Evolutionary conservation across 1,140 invertebrate genomes (phyloP), one percentile per base, ranked within the genome.

Genomic region (Drosophila kepulauana): DNA sequence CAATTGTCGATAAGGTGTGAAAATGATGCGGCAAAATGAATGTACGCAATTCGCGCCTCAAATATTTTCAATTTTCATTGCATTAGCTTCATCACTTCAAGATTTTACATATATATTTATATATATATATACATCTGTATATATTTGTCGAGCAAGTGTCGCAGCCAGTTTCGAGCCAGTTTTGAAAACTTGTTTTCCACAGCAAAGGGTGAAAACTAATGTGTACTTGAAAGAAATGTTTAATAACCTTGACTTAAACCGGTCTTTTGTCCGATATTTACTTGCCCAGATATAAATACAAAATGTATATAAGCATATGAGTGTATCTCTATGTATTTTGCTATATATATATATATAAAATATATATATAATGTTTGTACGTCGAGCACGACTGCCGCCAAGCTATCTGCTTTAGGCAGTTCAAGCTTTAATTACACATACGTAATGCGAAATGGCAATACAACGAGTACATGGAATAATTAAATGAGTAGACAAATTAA

Each of bases 211-310:
- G 84, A 80, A 87, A 80, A 81, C 65, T 74, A 68, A 46, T 56
- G 72, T 88, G 84, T 81, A 87, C 84, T 87, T 87, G 73, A 87
- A 87, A 87, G 84, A 87, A 84, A 87, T 88, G 77, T 54, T 54
- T 64, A 41, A 72, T 58, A 72, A 72, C 74, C 61, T 76, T 76
- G 74, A 75, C 54, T 62, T 8, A 66, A 87, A 87, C 84, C 84
- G 85, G 84, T 88, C 48, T 46, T 11, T 16, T 64, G 67, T 51
- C 59, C 59, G 49, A 70, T 56, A 64, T 30, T 16, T 63, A 38
- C 16, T 7, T 15, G 45, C 15, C 4, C 10, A 16, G 7, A 10
- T 48, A 48, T 11, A 16, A 16, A 48, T 15, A 15, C 13, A 16
- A 45, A 25, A 25, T 4, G 20, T 20, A 20, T 20, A 20, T 20